Evolutionary conservation across 2,113 vertebrate genomes (phyloP).

Genomic region (Tychaedon coryphoeus): DNA sequence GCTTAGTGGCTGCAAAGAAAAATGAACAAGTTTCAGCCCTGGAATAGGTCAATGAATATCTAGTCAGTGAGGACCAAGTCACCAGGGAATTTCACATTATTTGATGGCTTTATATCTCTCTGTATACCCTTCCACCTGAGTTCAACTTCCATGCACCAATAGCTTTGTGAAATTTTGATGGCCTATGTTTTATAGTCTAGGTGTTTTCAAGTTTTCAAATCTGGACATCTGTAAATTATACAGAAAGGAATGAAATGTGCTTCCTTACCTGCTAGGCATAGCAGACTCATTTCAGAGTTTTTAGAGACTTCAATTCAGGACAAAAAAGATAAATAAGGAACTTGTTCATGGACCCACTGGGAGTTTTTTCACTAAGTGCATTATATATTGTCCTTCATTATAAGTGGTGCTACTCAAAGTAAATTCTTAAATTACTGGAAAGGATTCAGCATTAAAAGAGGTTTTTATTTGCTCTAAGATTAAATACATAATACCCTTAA

Average conservation of each 20-base stretch:
- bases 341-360: background rate
- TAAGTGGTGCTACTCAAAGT: background rate
- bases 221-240: conserved; percentile 29
- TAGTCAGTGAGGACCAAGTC: background rate
- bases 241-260: background rate
- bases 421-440: conserved; percentile 1
- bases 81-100: background rate
- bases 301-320: background rate
- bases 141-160: background rate
- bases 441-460: background rate
- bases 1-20: background rate
- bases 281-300: background rate
- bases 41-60: conserved; percentile 4
- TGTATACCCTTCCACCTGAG: background rate
- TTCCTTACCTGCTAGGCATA: background rate
- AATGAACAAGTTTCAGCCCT: background rate
- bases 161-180: background rate
- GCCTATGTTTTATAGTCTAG: background rate
- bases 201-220: conserved; percentile 19
- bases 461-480: background rate
- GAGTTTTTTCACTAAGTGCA: background rate
- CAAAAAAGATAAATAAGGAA: conserved; percentile 20
- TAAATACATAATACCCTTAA: background rate
- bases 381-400: background rate
- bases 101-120: background rate